These are phyloP conservation scores for Tenthredo amoena DNA, from an alignment of 2,888 invertebrate genomes.

Conservation along the genomic window DNA sequence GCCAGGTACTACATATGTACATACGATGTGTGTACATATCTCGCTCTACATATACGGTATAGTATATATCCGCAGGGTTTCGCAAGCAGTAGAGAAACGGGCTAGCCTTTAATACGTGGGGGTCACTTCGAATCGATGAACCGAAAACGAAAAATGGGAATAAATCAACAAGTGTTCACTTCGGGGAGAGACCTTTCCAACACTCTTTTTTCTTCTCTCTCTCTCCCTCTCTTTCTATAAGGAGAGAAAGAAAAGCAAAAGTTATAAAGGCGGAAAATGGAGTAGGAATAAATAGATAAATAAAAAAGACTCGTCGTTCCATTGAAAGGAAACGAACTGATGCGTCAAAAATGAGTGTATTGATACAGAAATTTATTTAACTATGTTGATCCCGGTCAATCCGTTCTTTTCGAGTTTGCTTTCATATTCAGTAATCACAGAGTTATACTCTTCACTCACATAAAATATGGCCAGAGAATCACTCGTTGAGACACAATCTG, in stretches of 20 bases:
- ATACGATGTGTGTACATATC: slow-evolving; percentile 12
- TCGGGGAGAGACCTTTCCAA: slow-evolving; percentile 8
- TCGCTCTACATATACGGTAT: not conserved
- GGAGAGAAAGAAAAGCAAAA: not conserved
- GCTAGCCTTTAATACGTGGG: not conserved
- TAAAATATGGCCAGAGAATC: not conserved
- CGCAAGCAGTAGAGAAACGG: not conserved
- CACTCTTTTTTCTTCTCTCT: not conserved
- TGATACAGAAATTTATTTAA: not conserved
- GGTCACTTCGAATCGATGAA: slow-evolving; percentile 29
- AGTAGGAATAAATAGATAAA: not conserved
- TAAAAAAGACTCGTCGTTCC: not conserved
- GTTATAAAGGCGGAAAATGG: slow-evolving; percentile 5
- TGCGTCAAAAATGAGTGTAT: not conserved
- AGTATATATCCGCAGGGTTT: not conserved
- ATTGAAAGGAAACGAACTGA: not conserved
- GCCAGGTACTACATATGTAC: not conserved
- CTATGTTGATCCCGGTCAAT: not conserved
- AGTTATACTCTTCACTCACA: not conserved
- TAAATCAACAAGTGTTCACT: slow-evolving; percentile 40
- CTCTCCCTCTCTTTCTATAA: not conserved
- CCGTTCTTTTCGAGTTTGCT: not conserved
- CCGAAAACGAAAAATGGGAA: slow-evolving; percentile 17
- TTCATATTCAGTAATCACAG: not conserved
- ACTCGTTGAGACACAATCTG: not conserved